Base-by-base conservation (phyloP, 2,113 vertebrate species). In the Setophaga petechia region DNA sequence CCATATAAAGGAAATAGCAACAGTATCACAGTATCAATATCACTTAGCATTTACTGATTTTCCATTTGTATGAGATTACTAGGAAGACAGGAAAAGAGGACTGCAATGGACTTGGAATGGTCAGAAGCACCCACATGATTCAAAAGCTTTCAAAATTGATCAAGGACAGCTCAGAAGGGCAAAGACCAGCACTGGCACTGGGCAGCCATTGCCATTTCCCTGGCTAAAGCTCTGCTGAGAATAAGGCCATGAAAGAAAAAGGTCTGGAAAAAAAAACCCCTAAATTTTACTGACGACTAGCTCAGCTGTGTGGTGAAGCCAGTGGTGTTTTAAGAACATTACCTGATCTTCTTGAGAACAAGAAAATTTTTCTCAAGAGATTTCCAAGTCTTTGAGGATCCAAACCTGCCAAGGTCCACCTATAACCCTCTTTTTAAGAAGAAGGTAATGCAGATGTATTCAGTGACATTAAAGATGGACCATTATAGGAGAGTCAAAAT, bases 201-300 rank as follows among this genome's bases (percentile, higher is more conserved):
- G 65, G 57, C 22, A 78, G 54, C 52, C 12, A 52, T 12, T 66
- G 13, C 13, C 37, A 33, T 49, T 86, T 52, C 77, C 85, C 41
- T 8, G 2, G n/a, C 41, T 52, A 55, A 57, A 84, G 15, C 23
- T 57, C 46, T 67, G 12, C 31, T 59, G 21, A 61, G n/a, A 80
- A 55, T 15, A 74, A 65, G 30, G 46, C 23, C 31, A 43, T 27
- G 37, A 67, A 83, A 25, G 78, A 81, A 20, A 57, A 7, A 65
- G 6, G 76, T 28, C 9, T 25, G 13, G 13, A 25, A 15, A 4
- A 17, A 71, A 69, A 4, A 3, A 0, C 0, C 3, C 31, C 0
- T 46, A 57, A 66, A 62, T 20, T 23, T 23, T 71, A 41, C 10
- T 33, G 30, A 59, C 7, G 1, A 73, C 19, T 22, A 69, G 12